A percentile compares a stretch with the other conserved stretches of the same genome.
Evolutionary conservation across 2,113 vertebrate species (phyloP).

Genomic region (Zootoca vivipara): DNA sequence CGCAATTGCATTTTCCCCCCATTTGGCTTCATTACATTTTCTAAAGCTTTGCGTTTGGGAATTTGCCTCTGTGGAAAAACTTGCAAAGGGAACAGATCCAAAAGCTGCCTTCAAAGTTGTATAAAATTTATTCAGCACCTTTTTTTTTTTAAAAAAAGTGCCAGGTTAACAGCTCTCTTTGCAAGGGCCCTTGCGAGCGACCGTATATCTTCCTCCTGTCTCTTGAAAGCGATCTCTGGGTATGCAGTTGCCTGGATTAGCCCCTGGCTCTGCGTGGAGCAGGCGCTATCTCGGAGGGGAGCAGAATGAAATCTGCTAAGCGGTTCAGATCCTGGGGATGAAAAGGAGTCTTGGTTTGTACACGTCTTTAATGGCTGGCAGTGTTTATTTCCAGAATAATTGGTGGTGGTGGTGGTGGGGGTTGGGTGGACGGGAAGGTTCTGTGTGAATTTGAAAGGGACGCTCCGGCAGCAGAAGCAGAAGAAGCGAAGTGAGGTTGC

Average conservation of each 20-base stretch:
- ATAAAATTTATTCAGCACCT: neutral
- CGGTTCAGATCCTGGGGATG: neutral
- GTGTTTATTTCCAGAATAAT: constrained; percentile 32
- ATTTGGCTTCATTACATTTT: neutral
- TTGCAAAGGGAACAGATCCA: neutral
- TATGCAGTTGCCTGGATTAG: too few species aligned
- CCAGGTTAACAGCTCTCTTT: neutral
- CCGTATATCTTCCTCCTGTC: neutral
- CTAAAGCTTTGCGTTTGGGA: neutral
- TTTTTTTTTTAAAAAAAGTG: neutral
- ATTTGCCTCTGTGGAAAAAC: neutral
- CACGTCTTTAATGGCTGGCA: constrained; percentile 21
- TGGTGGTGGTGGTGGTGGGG: neutral
- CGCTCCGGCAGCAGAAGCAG: neutral
- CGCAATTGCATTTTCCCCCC: too few species aligned
- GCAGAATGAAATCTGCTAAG: neutral
- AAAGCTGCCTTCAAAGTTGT: neutral
- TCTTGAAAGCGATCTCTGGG: neutral
- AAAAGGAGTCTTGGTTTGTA: neutral
- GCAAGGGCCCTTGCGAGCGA: neutral
- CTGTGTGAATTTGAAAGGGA: neutral
- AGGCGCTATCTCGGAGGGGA: rapidly evolving
- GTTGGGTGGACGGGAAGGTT: too few species aligned
- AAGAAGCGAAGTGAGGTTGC: neutral
- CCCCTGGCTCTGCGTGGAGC: neutral